These are phyloP conservation scores for Mesocentrotus franciscanus DNA, from an alignment of 53 echinoderm and acorn worm species.

Conservation along the genomic window DNA sequence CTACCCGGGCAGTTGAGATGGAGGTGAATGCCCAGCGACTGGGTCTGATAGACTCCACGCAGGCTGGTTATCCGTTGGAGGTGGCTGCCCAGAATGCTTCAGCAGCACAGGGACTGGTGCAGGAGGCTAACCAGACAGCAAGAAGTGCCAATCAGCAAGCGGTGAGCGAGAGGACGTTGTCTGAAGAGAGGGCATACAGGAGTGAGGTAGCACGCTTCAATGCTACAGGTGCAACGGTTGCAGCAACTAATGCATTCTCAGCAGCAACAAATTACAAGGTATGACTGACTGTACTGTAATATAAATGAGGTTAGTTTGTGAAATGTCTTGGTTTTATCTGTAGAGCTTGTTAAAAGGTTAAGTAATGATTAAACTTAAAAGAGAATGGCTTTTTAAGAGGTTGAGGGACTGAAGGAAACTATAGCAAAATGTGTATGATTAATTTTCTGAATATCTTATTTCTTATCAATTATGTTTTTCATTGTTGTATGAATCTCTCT, in stretches of 20 bases:
- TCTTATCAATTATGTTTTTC: neutral
- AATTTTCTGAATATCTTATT: too few species aligned
- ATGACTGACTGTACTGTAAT: neutral
- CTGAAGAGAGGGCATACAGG: constrained; percentile 70
- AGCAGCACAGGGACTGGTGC: constrained; percentile 64
- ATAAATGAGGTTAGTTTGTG: neutral
- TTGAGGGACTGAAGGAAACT: too few species aligned
- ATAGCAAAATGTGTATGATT: too few species aligned
- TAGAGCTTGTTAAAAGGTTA: too few species aligned
- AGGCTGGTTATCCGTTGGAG: constrained; percentile 66
- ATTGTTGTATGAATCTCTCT: neutral
- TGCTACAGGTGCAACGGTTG: constrained; percentile 67
- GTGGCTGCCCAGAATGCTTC: constrained; percentile 43
- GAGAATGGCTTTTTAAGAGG: too few species aligned
- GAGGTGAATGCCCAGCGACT: constrained; percentile 68
- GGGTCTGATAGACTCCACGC: constrained; percentile 63
- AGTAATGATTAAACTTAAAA: too few species aligned
- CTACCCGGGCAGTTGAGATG: constrained; percentile 13
- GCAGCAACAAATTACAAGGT: constrained; percentile 75
- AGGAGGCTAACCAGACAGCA: constrained; percentile 69
- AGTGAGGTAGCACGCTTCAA: constrained; percentile 82
- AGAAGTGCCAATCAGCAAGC: constrained; percentile 60
- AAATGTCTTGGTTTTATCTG: too few species aligned
- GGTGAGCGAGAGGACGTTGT: constrained; percentile 33
- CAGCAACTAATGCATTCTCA: constrained; percentile 64